These are phyloP conservation scores for Pogoniulus pusillus DNA, from an alignment of 2,797 vertebrate species.

Conservation along the genomic window DNA sequence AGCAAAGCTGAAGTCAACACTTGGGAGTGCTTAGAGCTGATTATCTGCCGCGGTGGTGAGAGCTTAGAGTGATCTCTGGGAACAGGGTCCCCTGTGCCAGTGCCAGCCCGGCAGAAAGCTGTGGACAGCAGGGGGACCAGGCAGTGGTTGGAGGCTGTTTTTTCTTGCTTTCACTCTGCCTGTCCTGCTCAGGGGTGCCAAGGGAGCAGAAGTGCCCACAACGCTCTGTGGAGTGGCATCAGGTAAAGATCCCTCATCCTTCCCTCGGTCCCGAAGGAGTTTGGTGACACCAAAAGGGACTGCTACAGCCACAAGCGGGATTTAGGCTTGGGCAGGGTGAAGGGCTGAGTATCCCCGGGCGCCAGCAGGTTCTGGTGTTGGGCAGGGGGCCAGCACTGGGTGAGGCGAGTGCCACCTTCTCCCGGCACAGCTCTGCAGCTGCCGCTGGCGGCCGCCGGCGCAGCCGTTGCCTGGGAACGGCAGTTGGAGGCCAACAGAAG, in stretches of 20 bases:
- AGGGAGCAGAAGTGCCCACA: background rate
- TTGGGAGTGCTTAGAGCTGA: background rate
- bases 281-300: rapidly evolving
- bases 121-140: rapidly evolving
- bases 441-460: background rate
- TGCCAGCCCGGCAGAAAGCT: background rate
- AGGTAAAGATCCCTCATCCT: rapidly evolving
- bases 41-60: background rate
- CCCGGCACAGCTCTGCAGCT: background rate
- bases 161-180: rapidly evolving
- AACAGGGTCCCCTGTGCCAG: rapidly evolving
- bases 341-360: rapidly evolving
- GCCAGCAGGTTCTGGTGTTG: background rate
- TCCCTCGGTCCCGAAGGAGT: background rate
- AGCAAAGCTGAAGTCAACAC: background rate
- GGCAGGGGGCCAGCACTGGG: background rate
- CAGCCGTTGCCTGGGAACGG: slow-evolving; percentile 61
- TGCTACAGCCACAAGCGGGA: background rate
- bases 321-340: background rate
- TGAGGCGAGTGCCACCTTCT: too few relatives aligned
- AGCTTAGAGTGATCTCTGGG: background rate
- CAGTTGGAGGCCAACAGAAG: slow-evolving; percentile 30
- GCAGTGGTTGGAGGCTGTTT: background rate
- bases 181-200: background rate
- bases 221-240: rapidly evolving